Evolutionary conservation across 2,888 invertebrate genomes (phyloP).

Genomic region (Cerastis leucographa): DNA sequence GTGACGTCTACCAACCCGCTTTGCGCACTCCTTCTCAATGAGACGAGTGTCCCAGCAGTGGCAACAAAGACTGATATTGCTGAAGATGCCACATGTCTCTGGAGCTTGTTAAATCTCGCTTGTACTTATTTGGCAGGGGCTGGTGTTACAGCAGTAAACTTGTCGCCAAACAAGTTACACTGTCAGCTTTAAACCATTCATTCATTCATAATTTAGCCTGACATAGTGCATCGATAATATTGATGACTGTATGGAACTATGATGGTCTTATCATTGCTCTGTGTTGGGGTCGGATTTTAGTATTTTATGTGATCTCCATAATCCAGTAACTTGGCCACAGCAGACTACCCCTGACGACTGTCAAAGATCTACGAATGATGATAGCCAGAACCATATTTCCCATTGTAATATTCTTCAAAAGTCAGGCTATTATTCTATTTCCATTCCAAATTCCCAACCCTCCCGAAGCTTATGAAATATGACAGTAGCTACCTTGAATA

Average conservation of each 20-base stretch:
- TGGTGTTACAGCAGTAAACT: constrained; percentile 28
- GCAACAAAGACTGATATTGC: neutral
- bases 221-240: neutral
- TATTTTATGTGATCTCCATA: neutral
- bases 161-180: constrained; percentile 15
- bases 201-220: constrained; percentile 17
- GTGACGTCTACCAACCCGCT: neutral
- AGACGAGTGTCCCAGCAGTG: neutral
- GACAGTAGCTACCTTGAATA: constrained; percentile 47
- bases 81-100: neutral
- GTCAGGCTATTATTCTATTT: neutral
- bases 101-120: constrained; percentile 11
- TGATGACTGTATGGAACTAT: neutral
- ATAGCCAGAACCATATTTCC: neutral
- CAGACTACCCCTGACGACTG: neutral
- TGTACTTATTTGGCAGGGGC: constrained; percentile 46
- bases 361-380: neutral
- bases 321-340: neutral
- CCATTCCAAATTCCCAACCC: neutral
- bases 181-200: constrained; percentile 20
- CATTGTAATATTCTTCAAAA: neutral
- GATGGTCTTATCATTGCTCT: neutral
- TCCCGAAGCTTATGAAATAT: constrained; percentile 49
- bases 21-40: neutral
- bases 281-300: neutral